Base-by-base conservation (phyloP, 2,113 vertebrate genomes). In the Chloropsis cyanopogon region DNA sequence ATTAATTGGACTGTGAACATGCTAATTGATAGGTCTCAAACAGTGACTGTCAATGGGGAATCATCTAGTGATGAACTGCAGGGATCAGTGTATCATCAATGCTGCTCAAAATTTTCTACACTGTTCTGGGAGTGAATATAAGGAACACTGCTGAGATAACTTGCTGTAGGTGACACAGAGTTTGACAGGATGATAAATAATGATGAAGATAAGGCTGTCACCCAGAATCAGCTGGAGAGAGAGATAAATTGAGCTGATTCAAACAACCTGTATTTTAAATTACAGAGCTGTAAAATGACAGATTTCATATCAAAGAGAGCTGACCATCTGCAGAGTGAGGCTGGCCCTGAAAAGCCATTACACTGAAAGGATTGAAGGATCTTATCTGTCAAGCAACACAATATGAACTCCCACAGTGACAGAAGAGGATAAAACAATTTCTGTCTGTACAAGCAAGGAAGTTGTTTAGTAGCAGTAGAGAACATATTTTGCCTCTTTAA, bases 151-250 rank as follows among this genome's bases (percentile, higher is more conserved):
- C 68, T 66, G 63, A 92, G 64, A 59, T 70, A 63, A 80, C 77
- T 95, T 86, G 44, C 39, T 78, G 72, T 63, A 88, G 56, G 52
- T 47, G 46, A 73, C 79, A 88, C 28, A 54, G 70, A 83, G 39
- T 60, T 90, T 88, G 86, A 60, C 80, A 94, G 82, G 72, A 73
- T 83, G 72, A 73, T 63, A 93, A 88, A 92, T 68, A 92, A 73
- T 63, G 64, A 78, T 63, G 44, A 94, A 86, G 90, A 83, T 73
- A 73, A 73, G 33, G 24, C 33, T 83, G 86, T 64, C 92, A 78
- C 70, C 29, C 66, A 83, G 82, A 82, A 83, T 78, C 60, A 56
- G 76, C 84, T 64, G 72, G 60, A 93, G 50, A 72, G 28, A 59
- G 42, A 57, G 24, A 28, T 93, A 78, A 90, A 93, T 16, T 14